Conservation (phyloP, 1,140 invertebrate species). For the Euschistus heros region DNA sequence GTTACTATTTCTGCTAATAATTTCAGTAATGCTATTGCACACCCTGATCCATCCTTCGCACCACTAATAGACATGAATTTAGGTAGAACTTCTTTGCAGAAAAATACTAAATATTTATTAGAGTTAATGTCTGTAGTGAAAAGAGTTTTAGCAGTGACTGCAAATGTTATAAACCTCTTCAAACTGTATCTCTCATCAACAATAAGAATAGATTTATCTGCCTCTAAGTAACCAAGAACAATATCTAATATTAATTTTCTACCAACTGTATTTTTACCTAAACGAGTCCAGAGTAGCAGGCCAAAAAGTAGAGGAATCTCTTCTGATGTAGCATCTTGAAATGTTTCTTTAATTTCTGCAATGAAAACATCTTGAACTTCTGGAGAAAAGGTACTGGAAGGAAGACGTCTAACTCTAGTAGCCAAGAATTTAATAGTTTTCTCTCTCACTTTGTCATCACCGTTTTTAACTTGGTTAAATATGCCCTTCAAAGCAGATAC, state of each 20-base stretch:
- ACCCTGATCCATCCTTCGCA: slow-evolving; percentile 47
- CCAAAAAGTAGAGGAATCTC: slow-evolving; percentile 87
- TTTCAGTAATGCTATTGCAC: slow-evolving; percentile 73
- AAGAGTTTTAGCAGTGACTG: neutral
- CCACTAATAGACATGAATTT: slow-evolving; percentile 36
- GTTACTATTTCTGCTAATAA: slow-evolving; percentile 74
- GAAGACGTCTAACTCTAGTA: slow-evolving; percentile 60
- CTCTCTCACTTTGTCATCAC: slow-evolving; percentile 68
- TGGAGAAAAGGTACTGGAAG: slow-evolving; percentile 45
- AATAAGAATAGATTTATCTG: slow-evolving; percentile 37
- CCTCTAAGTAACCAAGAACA: slow-evolving; percentile 68
- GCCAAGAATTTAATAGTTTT: slow-evolving; percentile 82
- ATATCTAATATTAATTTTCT: slow-evolving; percentile 79
- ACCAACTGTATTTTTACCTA: slow-evolving; percentile 67
- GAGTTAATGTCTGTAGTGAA: slow-evolving; percentile 64
- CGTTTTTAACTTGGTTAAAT: slow-evolving; percentile 75
- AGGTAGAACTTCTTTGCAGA: slow-evolving; percentile 75
- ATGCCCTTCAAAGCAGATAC: slow-evolving; percentile 67
- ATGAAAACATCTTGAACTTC: slow-evolving; percentile 81
- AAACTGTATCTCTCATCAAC: neutral
- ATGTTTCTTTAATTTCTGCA: slow-evolving; percentile 74
- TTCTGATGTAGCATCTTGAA: slow-evolving; percentile 79
- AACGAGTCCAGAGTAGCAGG: slow-evolving; percentile 64
- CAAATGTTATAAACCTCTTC: neutral
- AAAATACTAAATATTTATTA: slow-evolving; percentile 72